Evolutionary conservation across 2,888 invertebrate genomes (phyloP).

Genomic region (Polydrusus tereticollis): DNA sequence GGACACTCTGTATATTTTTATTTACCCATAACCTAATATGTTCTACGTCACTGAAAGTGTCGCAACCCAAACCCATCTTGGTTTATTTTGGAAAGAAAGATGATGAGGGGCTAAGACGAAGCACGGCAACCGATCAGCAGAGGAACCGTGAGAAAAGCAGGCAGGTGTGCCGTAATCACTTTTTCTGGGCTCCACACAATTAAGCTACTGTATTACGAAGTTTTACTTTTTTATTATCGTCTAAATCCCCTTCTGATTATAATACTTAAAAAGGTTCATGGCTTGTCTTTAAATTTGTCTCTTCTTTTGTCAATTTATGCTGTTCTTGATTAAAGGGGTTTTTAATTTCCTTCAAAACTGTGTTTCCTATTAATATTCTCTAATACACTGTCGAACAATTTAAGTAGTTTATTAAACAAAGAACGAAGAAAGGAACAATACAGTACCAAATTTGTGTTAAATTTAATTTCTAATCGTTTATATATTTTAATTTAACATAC

Average conservation of each 20-base stretch:
- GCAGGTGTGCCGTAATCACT: conserved; percentile 65
- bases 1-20: too few relatives aligned
- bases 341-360: too few relatives aligned
- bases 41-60: conserved; percentile 10
- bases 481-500: too few relatives aligned
- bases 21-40: background rate
- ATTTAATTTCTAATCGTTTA: too few relatives aligned
- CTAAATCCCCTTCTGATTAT: conserved; percentile 50
- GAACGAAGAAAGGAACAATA: too few relatives aligned
- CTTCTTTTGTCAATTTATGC: conserved; percentile 9
- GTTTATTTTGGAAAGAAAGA: conserved; percentile 48
- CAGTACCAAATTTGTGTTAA: too few relatives aligned
- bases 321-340: too few relatives aligned
- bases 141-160: conserved; percentile 63
- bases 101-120: conserved; percentile 16
- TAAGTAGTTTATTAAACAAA: too few relatives aligned
- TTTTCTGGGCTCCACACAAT: conserved; percentile 61
- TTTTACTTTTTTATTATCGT: conserved; percentile 49
- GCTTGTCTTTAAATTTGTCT: conserved; percentile 32
- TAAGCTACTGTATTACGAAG: conserved; percentile 65
- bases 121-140: conserved; percentile 13
- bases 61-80: conserved; percentile 49
- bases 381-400: too few relatives aligned
- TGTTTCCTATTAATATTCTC: too few relatives aligned
- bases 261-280: conserved; percentile 49